Evolutionary conservation across 2,797 vertebrate species (phyloP).

Genomic region (Furcifer pardalis): DNA sequence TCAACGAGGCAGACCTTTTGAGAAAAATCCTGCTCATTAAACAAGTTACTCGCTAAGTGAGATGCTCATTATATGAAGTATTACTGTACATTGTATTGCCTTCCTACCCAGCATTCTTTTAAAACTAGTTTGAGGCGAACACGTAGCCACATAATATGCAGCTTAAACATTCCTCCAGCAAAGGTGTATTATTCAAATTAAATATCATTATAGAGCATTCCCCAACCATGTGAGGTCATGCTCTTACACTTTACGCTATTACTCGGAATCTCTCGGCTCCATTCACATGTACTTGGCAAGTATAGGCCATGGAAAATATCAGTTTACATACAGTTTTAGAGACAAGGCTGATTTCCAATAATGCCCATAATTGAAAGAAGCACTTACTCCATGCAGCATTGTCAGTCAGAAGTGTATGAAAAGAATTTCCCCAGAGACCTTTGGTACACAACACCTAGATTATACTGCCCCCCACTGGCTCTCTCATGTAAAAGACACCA

Average conservation of each 20-base stretch:
- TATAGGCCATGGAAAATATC: slow-evolving; percentile 60
- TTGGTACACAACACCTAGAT: slow-evolving; percentile 78
- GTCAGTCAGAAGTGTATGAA: slow-evolving; percentile 29
- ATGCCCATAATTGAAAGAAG: slow-evolving; percentile 58
- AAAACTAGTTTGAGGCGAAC: background rate
- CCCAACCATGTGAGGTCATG: slow-evolving; percentile 34
- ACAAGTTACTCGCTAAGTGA: too few relatives aligned
- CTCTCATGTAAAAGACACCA: slow-evolving; percentile 43
- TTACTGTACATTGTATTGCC: background rate
- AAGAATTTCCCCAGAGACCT: slow-evolving; percentile 7
- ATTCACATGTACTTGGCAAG: slow-evolving; percentile 34
- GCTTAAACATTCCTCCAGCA: background rate
- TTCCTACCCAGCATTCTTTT: too few relatives aligned
- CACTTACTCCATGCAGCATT: slow-evolving; percentile 55
- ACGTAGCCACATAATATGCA: background rate
- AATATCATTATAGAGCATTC: background rate
- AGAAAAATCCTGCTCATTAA: too few relatives aligned
- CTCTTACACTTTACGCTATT: background rate
- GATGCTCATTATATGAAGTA: too few relatives aligned
- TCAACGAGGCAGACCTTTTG: too few relatives aligned
- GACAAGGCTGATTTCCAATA: slow-evolving; percentile 72
- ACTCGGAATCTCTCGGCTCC: slow-evolving; percentile 40
- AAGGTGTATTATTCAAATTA: background rate
- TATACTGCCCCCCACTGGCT: slow-evolving; percentile 91
- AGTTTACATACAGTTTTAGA: slow-evolving; percentile 73